Evolutionary conservation across 2,113 vertebrate species (phyloP), one percentile per base, ranked within the genome.

Genomic region (Mola mola): DNA sequence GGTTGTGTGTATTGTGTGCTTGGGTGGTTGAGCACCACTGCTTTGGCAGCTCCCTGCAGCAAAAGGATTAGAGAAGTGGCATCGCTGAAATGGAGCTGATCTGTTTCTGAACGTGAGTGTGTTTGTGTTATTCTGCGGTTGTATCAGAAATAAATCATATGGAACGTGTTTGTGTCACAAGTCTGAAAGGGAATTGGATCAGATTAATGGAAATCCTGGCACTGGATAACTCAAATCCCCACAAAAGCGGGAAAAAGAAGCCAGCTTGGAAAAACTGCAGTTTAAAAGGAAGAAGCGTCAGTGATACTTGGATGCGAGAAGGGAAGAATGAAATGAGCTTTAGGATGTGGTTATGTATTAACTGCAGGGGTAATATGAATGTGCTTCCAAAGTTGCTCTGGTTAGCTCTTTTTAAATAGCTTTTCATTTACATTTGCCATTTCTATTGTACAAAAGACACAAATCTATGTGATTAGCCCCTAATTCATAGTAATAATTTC

Each of bases 131-230:
- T 66, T 73, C 52, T 42, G 41, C 1, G 37, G 20, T 48, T 34
- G 16, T 78, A 70, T 77, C 66, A 1, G 63, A 63, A 7, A 26
- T 34, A 66, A 75, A 79, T 72, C 50, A 34, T 40, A 44, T 59
- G 50, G 57, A 58, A 4, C 33, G 13, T 57, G 52, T 57, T 75
- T 55, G 62, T 53, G 58, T 49, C 48, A 51, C 1, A 16, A 70
- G 53, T 79, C 57, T 69, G 53, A 80, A 74, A 77, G 53, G 77
- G 63, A 82, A 81, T 91, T 84, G 85, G 81, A 90, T 91, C 78
- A 73, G 79, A 86, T 87, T 81, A 72, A 67, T 62, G 51, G 61
- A 75, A 85, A 64, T 88, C 86, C 81, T 81, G 75, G 81, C 69
- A 47, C 63, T 65, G 60, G 76, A 81, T 82, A 75, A 60, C 75